These are phyloP conservation scores for Notechis scutatus DNA, from an alignment of 2,113 vertebrate genomes.

Conservation along the genomic window DNA sequence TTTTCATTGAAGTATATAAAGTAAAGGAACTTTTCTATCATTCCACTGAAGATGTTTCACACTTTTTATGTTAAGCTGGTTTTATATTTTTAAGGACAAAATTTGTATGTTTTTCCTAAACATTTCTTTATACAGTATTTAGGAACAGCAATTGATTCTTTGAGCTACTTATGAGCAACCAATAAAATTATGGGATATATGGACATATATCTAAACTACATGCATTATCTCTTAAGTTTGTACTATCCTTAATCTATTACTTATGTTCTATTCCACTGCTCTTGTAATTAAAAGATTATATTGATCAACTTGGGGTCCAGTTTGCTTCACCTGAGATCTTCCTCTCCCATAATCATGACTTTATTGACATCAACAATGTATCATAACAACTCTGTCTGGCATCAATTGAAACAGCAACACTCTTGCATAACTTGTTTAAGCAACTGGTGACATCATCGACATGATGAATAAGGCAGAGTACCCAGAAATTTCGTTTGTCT, in stretches of 20 bases:
- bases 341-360: neutral
- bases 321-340: neutral
- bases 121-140: neutral
- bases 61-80: neutral
- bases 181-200: neutral
- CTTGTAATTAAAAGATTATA: neutral
- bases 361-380: neutral
- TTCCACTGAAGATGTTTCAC: neutral
- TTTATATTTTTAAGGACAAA: neutral
- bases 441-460: neutral
- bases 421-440: slow-evolving; percentile 11
- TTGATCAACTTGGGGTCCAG: neutral
- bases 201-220: neutral
- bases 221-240: neutral
- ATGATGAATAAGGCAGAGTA: neutral
- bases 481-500: neutral
- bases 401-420: neutral
- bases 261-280: neutral
- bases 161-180: neutral
- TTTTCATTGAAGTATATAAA: neutral
- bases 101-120: neutral
- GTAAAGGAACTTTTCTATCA: neutral
- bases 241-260: neutral
- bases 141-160: neutral
- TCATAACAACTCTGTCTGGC: neutral